phyloP scores from a whole-genome alignment of 2,888 invertebrate species.

The Masnerella sp. region DNA sequence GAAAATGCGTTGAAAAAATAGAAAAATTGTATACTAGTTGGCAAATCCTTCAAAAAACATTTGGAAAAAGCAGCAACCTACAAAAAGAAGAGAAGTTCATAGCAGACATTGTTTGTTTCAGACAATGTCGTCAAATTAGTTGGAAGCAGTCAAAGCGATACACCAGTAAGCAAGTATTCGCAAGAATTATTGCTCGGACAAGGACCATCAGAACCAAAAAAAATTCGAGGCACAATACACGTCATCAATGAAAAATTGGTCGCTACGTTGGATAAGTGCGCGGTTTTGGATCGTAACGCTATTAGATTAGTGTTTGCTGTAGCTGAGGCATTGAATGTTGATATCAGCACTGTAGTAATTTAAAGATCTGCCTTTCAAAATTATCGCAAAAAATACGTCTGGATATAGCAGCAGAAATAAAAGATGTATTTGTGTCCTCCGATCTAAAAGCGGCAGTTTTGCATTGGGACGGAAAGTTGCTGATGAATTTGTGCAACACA shows the following conservation, averaged over 20 bases:
- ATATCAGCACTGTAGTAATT: slow-evolving; percentile 30
- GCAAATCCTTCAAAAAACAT: slow-evolving; percentile 14
- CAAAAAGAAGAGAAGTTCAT: slow-evolving; percentile 6
- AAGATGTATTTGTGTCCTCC: slow-evolving; percentile 23
- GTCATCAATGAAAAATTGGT: slow-evolving; percentile 59
- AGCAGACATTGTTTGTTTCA: slow-evolving; percentile 9
- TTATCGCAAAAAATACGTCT: slow-evolving; percentile 41
- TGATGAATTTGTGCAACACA: neutral
- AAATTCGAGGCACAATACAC: too few relatives aligned
- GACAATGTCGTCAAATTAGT: too few relatives aligned
- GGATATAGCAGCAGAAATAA: slow-evolving; percentile 36
- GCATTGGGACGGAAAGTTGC: slow-evolving; percentile 53
- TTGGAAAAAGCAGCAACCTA: neutral
- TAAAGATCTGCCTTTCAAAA: slow-evolving; percentile 43
- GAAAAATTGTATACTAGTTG: slow-evolving; percentile 9
- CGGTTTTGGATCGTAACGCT: slow-evolving; percentile 51
- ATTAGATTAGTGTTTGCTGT: slow-evolving; percentile 42
- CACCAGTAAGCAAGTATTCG: too few relatives aligned
- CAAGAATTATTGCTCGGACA: too few relatives aligned
- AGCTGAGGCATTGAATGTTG: slow-evolving; percentile 42
- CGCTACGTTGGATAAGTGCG: slow-evolving; percentile 56
- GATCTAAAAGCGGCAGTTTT: slow-evolving; percentile 35
- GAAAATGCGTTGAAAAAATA: slow-evolving; percentile 12
- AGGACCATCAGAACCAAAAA: too few relatives aligned
- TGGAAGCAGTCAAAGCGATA: too few relatives aligned